phyloP scores from a whole-genome alignment of 2,888 invertebrate species.

The Stomorhina lunata region DNA sequence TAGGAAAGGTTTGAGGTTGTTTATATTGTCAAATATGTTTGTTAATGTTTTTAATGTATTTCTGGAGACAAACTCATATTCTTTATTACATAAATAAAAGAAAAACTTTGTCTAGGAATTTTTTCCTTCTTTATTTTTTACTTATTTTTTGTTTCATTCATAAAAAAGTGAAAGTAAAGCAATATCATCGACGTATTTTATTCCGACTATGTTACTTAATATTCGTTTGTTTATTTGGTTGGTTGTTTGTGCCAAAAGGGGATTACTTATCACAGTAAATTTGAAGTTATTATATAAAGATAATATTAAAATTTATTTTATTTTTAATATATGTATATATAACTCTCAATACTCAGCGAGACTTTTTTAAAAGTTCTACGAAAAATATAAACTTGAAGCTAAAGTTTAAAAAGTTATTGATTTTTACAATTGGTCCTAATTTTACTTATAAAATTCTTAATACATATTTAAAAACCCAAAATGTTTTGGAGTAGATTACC shows the following conservation, averaged over 20 bases:
- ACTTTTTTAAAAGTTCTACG: background rate
- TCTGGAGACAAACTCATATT: conserved; percentile 51
- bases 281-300: conserved; percentile 60
- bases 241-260: conserved; percentile 43
- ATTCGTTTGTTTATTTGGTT: background rate
- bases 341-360: background rate
- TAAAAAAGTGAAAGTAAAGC: conserved; percentile 32
- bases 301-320: conserved; percentile 51
- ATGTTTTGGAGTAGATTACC: no score
- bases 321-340: conserved; percentile 15
- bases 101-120: conserved; percentile 51
- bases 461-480: no score
- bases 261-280: conserved; percentile 63
- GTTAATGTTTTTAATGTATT: conserved; percentile 64
- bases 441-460: background rate
- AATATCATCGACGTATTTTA: conserved; percentile 12
- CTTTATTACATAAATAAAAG: conserved; percentile 5
- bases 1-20: conserved; percentile 41
- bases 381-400: background rate
- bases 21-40: conserved; percentile 64
- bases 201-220: background rate
- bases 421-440: background rate
- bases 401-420: conserved; percentile 1
- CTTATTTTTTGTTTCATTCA: background rate
- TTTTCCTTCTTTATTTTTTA: conserved; percentile 16